Conservation (phyloP, 2,113 vertebrate genomes). For the Tachysurus vachellii region DNA sequence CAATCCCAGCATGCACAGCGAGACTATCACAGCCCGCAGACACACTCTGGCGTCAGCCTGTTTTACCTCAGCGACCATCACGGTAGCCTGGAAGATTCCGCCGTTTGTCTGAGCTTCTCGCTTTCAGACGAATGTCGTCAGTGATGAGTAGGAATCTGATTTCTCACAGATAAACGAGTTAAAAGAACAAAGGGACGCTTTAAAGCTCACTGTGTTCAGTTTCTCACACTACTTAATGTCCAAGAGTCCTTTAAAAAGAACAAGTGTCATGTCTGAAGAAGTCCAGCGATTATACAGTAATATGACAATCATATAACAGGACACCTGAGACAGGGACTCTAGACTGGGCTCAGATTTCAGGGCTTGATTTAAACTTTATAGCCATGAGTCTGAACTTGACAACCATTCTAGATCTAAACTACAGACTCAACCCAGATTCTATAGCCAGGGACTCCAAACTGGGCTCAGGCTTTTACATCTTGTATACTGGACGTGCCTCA, state of each 20-base stretch:
- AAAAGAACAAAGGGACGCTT: background rate
- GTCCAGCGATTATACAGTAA: background rate
- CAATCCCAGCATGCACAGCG: constrained; percentile 44
- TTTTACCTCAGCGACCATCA: background rate
- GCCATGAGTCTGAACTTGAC: background rate
- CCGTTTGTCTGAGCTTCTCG: background rate
- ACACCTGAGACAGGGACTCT: background rate
- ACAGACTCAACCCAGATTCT: background rate
- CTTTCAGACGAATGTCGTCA: background rate
- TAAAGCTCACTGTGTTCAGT: too few relatives aligned
- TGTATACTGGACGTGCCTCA: too few relatives aligned
- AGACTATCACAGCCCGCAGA: background rate
- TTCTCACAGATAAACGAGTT: background rate
- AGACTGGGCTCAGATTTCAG: background rate
- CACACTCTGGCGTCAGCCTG: background rate
- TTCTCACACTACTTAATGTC: too few relatives aligned
- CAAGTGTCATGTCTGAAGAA: background rate
- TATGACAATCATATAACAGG: background rate
- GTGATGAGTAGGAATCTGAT: background rate
- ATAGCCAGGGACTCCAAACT: too few relatives aligned
- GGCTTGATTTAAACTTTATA: background rate
- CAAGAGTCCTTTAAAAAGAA: background rate
- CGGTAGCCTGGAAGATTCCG: background rate
- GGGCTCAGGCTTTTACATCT: background rate
- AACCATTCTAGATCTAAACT: background rate